Conservation (phyloP, 2,797 vertebrate genomes). For the Lutjanus argentimaculatus region DNA sequence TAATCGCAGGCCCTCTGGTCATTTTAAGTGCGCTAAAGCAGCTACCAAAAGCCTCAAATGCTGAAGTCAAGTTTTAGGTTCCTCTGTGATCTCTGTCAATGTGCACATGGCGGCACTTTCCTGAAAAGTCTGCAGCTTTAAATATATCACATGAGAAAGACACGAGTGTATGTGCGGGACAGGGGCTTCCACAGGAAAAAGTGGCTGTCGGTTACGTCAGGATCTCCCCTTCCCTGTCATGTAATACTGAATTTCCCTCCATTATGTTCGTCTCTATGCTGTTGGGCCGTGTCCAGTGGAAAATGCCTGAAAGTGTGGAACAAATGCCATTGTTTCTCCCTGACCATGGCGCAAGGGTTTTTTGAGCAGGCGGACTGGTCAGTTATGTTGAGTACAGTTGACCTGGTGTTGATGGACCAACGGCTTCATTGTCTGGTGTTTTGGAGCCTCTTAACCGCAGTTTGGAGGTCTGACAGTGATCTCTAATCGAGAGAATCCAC, state of each 20-base stretch:
- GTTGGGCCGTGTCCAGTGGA: slow-evolving; percentile 67
- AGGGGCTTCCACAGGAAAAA: slow-evolving; percentile 74
- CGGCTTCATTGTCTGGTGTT: slow-evolving; percentile 33
- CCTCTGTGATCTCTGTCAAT: not conserved
- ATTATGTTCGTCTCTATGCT: slow-evolving; percentile 72
- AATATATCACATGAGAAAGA: slow-evolving; percentile 44
- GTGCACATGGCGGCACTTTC: slow-evolving; percentile 15
- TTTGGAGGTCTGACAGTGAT: not conserved
- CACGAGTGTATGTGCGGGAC: not conserved
- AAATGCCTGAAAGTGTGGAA: slow-evolving; percentile 79
- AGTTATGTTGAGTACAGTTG: slow-evolving; percentile 40
- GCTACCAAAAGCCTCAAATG: not conserved
- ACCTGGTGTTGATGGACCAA: slow-evolving; percentile 44
- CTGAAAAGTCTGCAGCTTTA: slow-evolving; percentile 53
- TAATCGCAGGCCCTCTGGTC: not conserved
- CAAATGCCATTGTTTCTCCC: slow-evolving; percentile 78
- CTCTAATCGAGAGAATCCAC: slow-evolving; percentile 18
- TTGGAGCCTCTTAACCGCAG: slow-evolving; percentile 2
- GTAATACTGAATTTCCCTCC: slow-evolving; percentile 78
- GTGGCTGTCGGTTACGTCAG: slow-evolving; percentile 56
- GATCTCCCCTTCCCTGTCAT: slow-evolving; percentile 75
- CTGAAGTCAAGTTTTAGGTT: not conserved
- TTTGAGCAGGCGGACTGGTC: slow-evolving; percentile 32
- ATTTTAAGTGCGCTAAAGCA: not conserved
- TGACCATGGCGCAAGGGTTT: slow-evolving; percentile 34